phyloP scores from a whole-genome alignment of 2,797 vertebrate genomes.

The Coregonus ussuriensis region DNA sequence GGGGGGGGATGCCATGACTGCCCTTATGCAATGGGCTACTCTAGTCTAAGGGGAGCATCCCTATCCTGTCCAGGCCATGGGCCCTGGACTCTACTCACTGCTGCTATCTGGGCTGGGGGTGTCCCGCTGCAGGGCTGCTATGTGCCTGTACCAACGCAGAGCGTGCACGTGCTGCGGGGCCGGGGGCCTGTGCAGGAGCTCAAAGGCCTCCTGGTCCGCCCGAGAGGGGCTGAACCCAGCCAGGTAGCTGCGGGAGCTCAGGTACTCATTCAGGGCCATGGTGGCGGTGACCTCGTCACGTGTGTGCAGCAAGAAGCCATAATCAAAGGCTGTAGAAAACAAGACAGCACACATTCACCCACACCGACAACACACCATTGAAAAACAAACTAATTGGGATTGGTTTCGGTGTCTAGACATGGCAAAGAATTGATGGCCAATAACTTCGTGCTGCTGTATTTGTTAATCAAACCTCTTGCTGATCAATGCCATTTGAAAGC shows the following conservation, averaged over 20 bases:
- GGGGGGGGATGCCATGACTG: background rate
- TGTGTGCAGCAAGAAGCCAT: conserved; percentile 87
- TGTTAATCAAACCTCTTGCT: no score
- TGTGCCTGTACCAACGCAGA: conserved; percentile 95
- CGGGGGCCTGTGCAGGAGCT: conserved; percentile 82
- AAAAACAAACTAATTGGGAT: background rate
- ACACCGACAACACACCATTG: background rate
- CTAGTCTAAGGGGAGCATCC: background rate
- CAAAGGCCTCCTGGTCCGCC: conserved; percentile 86
- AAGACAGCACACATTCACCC: conserved; percentile 69
- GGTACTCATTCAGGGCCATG: conserved; percentile 87
- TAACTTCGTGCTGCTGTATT: background rate
- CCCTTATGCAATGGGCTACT: background rate
- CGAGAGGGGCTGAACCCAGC: conserved; percentile 87
- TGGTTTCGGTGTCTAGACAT: background rate
- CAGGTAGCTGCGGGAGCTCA: conserved; percentile 94
- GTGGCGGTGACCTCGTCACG: conserved; percentile 83
- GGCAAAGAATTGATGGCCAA: background rate
- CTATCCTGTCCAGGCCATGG: conserved; percentile 14
- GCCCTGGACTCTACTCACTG: conserved; percentile 65
- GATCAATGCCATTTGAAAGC: no score
- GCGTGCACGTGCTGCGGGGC: conserved; percentile 82
- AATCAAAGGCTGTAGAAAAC: conserved; percentile 89
- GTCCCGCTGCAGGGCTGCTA: conserved; percentile 84
- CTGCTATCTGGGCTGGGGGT: conserved; percentile 73